phyloP scores from a whole-genome alignment of 2,113 vertebrate genomes.

The Halichoerus grypus region DNA sequence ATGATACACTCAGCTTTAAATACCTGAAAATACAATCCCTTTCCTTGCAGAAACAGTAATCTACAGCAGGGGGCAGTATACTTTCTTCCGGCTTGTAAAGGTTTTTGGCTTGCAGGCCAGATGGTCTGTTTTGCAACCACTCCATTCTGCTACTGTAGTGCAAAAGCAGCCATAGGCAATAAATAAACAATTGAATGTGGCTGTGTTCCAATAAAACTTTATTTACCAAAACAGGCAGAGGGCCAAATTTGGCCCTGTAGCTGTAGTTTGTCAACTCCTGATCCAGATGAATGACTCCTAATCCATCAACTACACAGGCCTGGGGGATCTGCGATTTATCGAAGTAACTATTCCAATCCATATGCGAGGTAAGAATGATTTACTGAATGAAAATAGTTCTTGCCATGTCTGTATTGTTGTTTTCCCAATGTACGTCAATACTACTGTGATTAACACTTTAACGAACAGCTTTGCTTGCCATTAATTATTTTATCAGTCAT shows the following conservation, averaged over 20 bases:
- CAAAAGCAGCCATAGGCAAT: conserved; percentile 5
- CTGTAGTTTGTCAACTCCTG: neutral
- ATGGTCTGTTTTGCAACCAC: conserved; percentile 11
- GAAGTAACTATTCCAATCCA: neutral
- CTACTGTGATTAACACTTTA: neutral
- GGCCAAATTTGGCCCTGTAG: neutral
- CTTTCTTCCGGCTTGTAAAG: conserved; percentile 11
- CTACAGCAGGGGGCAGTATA: neutral
- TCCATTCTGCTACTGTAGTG: neutral
- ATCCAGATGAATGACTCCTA: neutral
- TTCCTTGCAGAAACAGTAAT: neutral
- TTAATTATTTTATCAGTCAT: conserved; percentile 30
- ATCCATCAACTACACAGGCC: neutral
- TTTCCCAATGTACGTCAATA: neutral
- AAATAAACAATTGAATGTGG: conserved; percentile 34
- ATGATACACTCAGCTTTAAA: neutral
- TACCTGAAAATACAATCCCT: neutral
- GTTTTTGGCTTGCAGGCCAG: conserved; percentile 17
- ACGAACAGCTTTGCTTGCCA: neutral
- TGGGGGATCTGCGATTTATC: neutral
- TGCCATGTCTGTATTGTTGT: neutral
- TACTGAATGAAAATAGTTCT: neutral
- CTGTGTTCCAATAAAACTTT: conserved; percentile 74
- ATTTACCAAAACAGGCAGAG: conserved; percentile 49
- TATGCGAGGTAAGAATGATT: neutral